Percentiles rank a stretch among this genome's conserved stretches.
These are phyloP conservation scores for Molanna angustata DNA, from an alignment of 2,888 invertebrate species.

Conservation along the genomic window DNA sequence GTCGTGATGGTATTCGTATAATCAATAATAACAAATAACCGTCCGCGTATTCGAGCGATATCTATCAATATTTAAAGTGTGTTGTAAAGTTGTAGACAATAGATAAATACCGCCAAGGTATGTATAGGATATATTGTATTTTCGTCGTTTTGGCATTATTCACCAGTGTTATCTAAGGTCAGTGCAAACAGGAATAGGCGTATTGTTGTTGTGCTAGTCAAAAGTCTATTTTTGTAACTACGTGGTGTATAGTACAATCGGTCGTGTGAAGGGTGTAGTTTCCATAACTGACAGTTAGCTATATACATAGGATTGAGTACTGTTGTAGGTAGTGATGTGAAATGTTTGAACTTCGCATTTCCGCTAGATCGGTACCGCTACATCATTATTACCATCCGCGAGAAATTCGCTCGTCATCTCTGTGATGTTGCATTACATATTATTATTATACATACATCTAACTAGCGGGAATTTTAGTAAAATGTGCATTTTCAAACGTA, in stretches of 20 bases:
- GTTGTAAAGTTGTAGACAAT: too few relatives aligned
- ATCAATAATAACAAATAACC: too few relatives aligned
- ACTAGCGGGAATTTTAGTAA: constrained; percentile 5
- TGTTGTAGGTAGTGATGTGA: constrained; percentile 7
- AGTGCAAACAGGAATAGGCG: background rate
- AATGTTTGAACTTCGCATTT: constrained; percentile 8
- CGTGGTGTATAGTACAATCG: too few relatives aligned
- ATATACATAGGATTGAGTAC: too few relatives aligned
- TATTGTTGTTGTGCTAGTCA: background rate
- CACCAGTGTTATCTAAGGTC: background rate
- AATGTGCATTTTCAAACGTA: too few relatives aligned
- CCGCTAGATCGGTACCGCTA: constrained; percentile 11
- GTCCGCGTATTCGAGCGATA: too few relatives aligned
- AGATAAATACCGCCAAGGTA: too few relatives aligned
- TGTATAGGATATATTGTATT: too few relatives aligned
- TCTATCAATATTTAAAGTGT: too few relatives aligned
- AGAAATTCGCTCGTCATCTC: background rate
- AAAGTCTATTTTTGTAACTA: background rate
- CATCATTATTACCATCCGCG: constrained; percentile 4
- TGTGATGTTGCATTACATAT: constrained; percentile 2
- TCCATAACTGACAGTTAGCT: too few relatives aligned
- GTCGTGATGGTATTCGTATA: too few relatives aligned
- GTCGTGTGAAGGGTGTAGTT: too few relatives aligned
- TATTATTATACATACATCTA: background rate
- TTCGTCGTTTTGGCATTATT: background rate